These are phyloP conservation scores for Hydrophis major DNA, from an alignment of 2,797 vertebrate genomes.

Conservation along the genomic window DNA sequence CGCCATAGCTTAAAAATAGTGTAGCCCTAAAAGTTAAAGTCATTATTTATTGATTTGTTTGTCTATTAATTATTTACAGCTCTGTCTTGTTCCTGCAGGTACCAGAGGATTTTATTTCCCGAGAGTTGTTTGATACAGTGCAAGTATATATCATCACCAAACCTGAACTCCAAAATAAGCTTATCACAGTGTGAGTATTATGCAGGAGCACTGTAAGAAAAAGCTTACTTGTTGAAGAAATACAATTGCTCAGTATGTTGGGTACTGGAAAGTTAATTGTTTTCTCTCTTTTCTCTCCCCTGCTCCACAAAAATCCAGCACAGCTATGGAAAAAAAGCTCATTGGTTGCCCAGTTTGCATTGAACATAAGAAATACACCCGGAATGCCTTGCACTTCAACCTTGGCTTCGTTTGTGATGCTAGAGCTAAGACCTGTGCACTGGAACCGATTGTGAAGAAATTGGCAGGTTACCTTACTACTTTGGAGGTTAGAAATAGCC, in stretches of 20 bases:
- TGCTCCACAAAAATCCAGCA: constrained; percentile 67
- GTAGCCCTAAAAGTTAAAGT: background rate
- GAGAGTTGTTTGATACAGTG: constrained; percentile 96
- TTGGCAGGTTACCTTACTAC: constrained; percentile 96
- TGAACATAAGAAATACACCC: constrained; percentile 96
- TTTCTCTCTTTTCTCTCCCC: background rate
- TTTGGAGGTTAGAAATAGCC: constrained; percentile 82
- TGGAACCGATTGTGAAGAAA: constrained; percentile 98
- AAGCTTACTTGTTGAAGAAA: background rate
- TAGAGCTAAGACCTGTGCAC: constrained; percentile 89
- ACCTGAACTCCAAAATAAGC: constrained; percentile 96
- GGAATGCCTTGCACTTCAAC: constrained; percentile 96
- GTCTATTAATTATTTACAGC: background rate
- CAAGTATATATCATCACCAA: constrained; percentile 99
- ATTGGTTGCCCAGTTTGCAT: constrained; percentile 98
- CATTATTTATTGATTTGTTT: background rate
- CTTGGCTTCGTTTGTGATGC: constrained; percentile 94
- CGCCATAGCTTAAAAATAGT: background rate
- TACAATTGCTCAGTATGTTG: background rate
- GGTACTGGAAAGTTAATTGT: background rate
- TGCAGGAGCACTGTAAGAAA: background rate
- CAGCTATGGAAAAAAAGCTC: constrained; percentile 97
- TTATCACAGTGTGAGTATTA: constrained; percentile 93
- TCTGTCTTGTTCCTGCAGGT: constrained; percentile 74
- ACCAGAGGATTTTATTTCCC: constrained; percentile 96